Evolutionary conservation across 2,888 invertebrate species (phyloP), one percentile per base, ranked within the genome.

Genomic region (Brenthis daphne): DNA sequence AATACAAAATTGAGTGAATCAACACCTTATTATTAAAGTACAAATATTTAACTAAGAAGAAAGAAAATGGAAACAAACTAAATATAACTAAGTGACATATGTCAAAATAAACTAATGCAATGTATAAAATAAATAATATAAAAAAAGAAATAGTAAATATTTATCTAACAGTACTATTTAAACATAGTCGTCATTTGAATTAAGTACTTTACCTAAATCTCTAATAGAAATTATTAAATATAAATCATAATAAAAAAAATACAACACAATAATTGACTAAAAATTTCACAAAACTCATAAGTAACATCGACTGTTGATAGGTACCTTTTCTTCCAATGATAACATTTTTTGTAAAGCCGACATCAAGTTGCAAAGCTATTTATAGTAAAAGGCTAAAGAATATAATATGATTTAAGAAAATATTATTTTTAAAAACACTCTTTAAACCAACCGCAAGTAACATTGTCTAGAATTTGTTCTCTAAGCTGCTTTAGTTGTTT

Each of bases 261-360:
- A 74, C 71, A 74, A 73, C 73, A 74, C 69, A 69, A 63, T 43
- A 20, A 74, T 68, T 65, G 12, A 68, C 74, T 77, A 78, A 73
- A 77, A 73, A 80, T 84, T 78, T 82, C 83, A 84, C 84, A 85
- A 82, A 85, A 85, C 79, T 83, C 81, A 82, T 82, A 83, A 80
- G 77, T 80, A 82, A 89, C 89, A 90, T 90, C 87, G 87, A 90
- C 85, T 87, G 82, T 88, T 86, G 87, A 90, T 86, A 90, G 85
- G 88, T 90, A 90, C 90, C 90, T 85, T 87, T 88, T 86, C 86
- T 87, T 90, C 90, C 92, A 89, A 81, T 84, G 89, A 85, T 84
- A 90, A 90, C 88, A 90, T 90, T 89, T 68, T 91, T 90, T 88
- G 86, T 87, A 88, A 89, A 91, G 90, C 88, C 87, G 90, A 91